Evolutionary conservation across 2,888 invertebrate species (phyloP).

Genomic region (Chalcosyrphus nemorum): DNA sequence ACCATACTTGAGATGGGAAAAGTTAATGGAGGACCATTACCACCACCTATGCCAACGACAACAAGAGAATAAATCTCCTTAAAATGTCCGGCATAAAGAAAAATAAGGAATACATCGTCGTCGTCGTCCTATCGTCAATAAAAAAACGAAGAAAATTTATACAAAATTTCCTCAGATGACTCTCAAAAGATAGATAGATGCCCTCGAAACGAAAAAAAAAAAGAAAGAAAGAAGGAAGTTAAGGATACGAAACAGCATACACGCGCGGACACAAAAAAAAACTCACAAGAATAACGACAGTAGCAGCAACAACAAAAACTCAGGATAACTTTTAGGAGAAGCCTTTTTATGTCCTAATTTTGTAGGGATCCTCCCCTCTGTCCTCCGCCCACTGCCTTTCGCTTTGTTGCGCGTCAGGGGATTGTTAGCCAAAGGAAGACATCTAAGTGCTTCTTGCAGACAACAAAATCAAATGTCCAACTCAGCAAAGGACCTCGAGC

Average conservation of each 20-base stretch:
- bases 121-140: not conserved
- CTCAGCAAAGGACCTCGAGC: constrained; percentile 5
- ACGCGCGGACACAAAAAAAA: constrained; percentile 31
- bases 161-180: constrained; percentile 1
- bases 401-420: not conserved
- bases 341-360: constrained; percentile 45
- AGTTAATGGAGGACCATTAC: constrained; percentile 49
- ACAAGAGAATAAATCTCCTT: constrained; percentile 5
- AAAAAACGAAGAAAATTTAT: not conserved
- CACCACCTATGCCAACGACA: constrained; percentile 37
- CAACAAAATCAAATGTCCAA: constrained; percentile 31
- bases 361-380: not conserved
- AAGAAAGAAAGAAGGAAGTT: too few species aligned
- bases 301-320: not conserved
- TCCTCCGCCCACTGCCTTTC: too few species aligned
- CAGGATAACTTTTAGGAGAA: constrained; percentile 19
- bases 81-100: constrained; percentile 1
- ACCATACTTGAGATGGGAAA: constrained; percentile 1
- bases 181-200: constrained; percentile 12
- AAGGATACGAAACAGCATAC: constrained; percentile 20
- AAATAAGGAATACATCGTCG: not conserved
- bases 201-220: not conserved
- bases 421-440: constrained; percentile 1
- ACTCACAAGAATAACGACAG: not conserved
- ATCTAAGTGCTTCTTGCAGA: constrained; percentile 29